Base-by-base conservation (phyloP, 2,113 vertebrate species). In the Caracal caracal region DNA sequence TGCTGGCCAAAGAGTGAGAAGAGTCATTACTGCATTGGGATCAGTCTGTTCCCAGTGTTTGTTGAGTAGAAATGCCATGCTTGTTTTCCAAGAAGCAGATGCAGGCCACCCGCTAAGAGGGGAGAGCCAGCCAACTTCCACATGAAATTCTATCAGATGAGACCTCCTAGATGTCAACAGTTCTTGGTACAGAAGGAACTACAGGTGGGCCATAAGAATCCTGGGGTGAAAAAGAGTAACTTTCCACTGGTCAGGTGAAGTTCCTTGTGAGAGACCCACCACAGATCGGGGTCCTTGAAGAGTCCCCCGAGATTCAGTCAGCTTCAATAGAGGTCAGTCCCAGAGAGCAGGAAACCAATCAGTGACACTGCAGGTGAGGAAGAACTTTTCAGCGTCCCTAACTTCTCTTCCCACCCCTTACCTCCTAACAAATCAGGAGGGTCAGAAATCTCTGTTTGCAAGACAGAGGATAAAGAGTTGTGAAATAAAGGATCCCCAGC, bases 101-200 rank as follows among this genome's bases (percentile, higher is more conserved):
- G 1, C 24, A 37, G 9, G 28, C 4, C 4, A 65, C 28, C 19
- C 10, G 0, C 11, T 33, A 43, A 33, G n/a, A 47, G 10, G 10
- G 33, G n/a, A 92, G 17, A 84, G 3, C 13, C 9, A 61, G 6
- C 10, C 19, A 16, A 70, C 17, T 5, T 2, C 83, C n/a, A 70
- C 5, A 33, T 75, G n/a, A 59, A 30, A 92, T 24, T 20, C 56
- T 71, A 20, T 63, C 24, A 63, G 24, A 40, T 19, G 59, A 78
- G 11, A 3, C 4, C 16, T 76, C 28, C 59, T 79, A 35, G 28
- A 78, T 19, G 6, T 56, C 26, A 73, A 49, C 1, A 51, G 76
- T 78, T 95, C 81, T 82, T 89, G 37, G 40, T 17, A 28, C 24
- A 88, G 40, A 89, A 88, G 40, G 40, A 85, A 53, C 5, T 71